Percentiles rank a stretch among this genome's conserved stretches.
Evolutionary conservation across 1,140 invertebrate genomes (phyloP).

Genomic region (Anthonomus grandis): DNA sequence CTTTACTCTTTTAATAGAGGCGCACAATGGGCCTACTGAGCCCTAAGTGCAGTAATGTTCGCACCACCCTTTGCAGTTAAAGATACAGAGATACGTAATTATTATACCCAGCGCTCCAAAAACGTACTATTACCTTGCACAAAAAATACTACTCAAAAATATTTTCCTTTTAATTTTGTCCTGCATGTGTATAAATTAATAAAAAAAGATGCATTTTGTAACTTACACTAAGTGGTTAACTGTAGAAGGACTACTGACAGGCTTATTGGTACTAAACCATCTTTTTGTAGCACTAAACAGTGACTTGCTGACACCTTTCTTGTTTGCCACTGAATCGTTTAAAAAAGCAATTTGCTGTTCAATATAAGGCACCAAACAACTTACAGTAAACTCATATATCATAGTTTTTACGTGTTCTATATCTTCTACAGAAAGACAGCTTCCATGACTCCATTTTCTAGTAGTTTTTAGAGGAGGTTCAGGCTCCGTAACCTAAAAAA

Average conservation of each 20-base stretch:
- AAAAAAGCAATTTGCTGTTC: conserved; percentile 81
- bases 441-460: conserved; percentile 58
- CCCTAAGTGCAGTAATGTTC: too few relatives aligned
- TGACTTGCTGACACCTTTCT: conserved; percentile 88
- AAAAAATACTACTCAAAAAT: too few relatives aligned
- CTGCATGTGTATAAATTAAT: too few relatives aligned
- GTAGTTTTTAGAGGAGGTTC: conserved; percentile 7
- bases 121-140: too few relatives aligned
- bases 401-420: conserved; percentile 80
- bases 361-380: conserved; percentile 83
- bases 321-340: conserved; percentile 81
- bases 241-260: conserved; percentile 56
- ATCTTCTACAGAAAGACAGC: conserved; percentile 75
- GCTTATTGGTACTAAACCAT: conserved; percentile 90
- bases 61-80: too few relatives aligned
- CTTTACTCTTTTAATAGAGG: too few relatives aligned
- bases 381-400: conserved; percentile 83
- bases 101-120: too few relatives aligned
- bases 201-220: conserved; percentile 21
- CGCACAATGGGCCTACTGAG: too few relatives aligned
- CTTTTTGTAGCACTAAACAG: conserved; percentile 90
- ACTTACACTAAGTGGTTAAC: conserved; percentile 78
- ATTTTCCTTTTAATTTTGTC: too few relatives aligned
- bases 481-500: too few relatives aligned
- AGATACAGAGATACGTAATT: too few relatives aligned